Conservation (phyloP, 2,113 vertebrate genomes). For the Riparia riparia region DNA sequence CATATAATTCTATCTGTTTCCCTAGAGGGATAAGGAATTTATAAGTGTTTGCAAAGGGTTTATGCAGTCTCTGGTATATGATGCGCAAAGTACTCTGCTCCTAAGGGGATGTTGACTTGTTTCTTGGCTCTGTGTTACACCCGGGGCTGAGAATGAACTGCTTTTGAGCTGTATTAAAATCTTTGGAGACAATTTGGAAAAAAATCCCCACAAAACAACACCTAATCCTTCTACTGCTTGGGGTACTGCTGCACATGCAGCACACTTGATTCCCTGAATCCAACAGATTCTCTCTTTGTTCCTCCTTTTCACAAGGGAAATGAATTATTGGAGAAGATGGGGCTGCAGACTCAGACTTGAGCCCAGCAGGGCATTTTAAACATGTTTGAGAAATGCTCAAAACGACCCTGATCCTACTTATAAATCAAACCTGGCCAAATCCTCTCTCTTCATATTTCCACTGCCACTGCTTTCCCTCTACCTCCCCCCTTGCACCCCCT, state of each 20-base stretch:
- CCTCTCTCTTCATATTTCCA: background rate
- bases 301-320: background rate
- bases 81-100: constrained; percentile 6
- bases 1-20: background rate
- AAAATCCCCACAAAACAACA: background rate
- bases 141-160: background rate
- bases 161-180: background rate
- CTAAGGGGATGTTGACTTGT: background rate
- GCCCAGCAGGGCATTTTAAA: background rate
- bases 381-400: background rate
- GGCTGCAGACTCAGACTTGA: background rate
- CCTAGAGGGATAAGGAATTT: background rate
- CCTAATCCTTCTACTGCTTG: background rate
- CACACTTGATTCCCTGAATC: background rate
- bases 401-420: background rate
- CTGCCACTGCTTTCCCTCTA: background rate
- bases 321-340: background rate
- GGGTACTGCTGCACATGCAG: background rate
- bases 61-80: background rate
- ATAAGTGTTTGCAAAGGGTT: background rate
- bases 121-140: background rate
- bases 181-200: background rate
- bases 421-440: background rate
- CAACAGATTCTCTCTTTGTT: background rate
- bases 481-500: background rate